A percentile compares a stretch with the other conserved stretches of the same genome.
Conservation (phyloP, 2,797 vertebrate genomes). For the Rhynchotus rufescens region DNA sequence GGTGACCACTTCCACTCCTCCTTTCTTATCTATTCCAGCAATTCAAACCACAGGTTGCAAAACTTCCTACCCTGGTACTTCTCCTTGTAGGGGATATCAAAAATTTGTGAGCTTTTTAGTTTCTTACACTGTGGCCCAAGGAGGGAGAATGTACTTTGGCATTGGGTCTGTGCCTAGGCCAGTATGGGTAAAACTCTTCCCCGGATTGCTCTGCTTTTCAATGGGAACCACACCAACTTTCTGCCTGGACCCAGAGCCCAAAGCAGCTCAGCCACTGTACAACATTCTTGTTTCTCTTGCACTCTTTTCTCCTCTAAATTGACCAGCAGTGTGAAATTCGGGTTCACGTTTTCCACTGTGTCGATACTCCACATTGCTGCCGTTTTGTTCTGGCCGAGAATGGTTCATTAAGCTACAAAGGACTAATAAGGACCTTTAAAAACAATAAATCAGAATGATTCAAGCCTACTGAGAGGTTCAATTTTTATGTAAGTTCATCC, state of each 20-base stretch:
- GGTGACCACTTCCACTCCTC: neutral
- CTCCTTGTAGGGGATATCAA: neutral
- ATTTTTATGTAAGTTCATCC: neutral
- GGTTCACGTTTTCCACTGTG: neutral
- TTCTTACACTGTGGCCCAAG: neutral
- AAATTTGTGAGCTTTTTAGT: neutral
- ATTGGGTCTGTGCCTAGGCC: accelerated
- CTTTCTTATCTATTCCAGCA: neutral
- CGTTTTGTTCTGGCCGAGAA: neutral
- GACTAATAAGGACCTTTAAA: conserved; percentile 7
- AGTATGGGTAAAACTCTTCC: neutral
- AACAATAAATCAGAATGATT: neutral
- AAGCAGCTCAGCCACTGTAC: neutral
- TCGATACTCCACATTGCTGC: neutral
- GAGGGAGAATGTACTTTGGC: neutral
- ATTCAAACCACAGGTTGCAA: neutral
- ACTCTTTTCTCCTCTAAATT: neutral
- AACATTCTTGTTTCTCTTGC: neutral
- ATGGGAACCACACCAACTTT: neutral
- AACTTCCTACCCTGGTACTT: neutral
- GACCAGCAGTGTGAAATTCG: neutral
- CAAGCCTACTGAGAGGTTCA: neutral
- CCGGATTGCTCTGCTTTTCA: neutral
- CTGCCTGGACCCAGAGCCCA: neutral
- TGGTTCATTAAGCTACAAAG: neutral